Evolutionary conservation across 2,113 vertebrate genomes (phyloP), one percentile per base, ranked within the genome.

Genomic region (Hippopotamus amphibius): DNA sequence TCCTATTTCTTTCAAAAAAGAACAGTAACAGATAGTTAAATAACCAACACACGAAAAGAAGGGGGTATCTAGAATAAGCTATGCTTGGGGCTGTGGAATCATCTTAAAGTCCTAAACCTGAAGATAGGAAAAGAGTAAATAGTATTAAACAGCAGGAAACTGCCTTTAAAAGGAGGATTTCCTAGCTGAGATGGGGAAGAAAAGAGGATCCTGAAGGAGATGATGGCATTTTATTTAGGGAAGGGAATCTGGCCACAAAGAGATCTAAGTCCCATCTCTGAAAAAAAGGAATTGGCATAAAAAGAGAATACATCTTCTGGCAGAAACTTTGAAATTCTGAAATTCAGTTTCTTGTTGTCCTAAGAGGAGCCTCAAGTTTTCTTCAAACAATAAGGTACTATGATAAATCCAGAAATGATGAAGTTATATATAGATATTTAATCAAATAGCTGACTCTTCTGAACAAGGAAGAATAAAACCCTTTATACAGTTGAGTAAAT

Each of bases 371-470:
- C 28, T 96, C 82, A 55, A 72, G 53, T 88, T 76, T 77, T 81
- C 65, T 82, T 80, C 76, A 92, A 92, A 93, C 84, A 90, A 87
- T 77, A 53, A 88, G 81, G 11, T 57, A 72, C 50, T 86, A 57
- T 22, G 53, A 77, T 77, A 77, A n/a, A 12, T 74, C 79, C 46
- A 89, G 33, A 53, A 66, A 65, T 74, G 76, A 90, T 77, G 48
- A 88, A 66, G 59, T 90, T 53, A 82, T 41, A 22, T 41, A 72
- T 68, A 80, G 12, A 57, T 41, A 87, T 37, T 86, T 82, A 66
- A 59, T 71, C 85, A 84, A 88, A 41, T 92, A 81, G 21, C 61
- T 92, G n/a, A 97, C 89, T 97, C 22, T 94, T 65, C 43, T 74
- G 43, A 90, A 89, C 46, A 85, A 93, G 24, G 41, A 68, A 61